Base-by-base conservation (phyloP, 2,113 vertebrate species). In the Phyllostomus discolor region DNA sequence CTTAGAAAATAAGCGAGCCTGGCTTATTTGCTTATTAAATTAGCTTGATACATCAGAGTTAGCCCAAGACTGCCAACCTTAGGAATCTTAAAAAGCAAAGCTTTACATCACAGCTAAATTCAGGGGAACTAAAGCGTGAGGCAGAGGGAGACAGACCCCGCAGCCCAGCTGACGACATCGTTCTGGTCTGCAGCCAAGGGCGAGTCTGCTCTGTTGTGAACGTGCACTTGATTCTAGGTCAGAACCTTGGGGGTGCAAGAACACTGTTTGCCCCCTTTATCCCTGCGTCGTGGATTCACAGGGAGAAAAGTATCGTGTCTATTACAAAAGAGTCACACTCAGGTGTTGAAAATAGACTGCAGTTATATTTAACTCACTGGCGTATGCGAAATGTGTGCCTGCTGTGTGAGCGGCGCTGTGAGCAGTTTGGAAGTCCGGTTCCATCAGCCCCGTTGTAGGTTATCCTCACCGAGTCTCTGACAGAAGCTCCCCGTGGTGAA, bases 311-410 rank as follows among this genome's bases (percentile, higher is more conserved):
- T 28, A 19, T 59, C 4, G 0, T n/a, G 4, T 57, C 20, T 14
- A 5, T 11, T 57, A 35, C 5, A 20, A 19, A 79, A 91, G 78
- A 31, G 33, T 90, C 64, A 24, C 64, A 28, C 7, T 19, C 15
- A 4, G n/a, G 41, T 6, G 10, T 79, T 76, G 73, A 10, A 50
- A 50, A 43, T 10, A 81, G 28, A 11, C 46, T 52, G 1, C 6
- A 35, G 16, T 62, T 52, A 0, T 7, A 1, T 28, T n/a, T 50
- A 19, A 19, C 19, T 7, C 7, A 12, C 19, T 5, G 33, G 20
- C 15, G n/a, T 10, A 1, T 5, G 28, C 3, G 24, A 4, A 57
- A 17, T 0, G 28, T 14, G 19, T 16, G 26, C 31, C 19, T 4
- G 0, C 62, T 9, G 15, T 24, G 10, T 5, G 52, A 12, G 2